phyloP scores from a whole-genome alignment of 2,797 vertebrate species.

The Tamandua tetradactyla region DNA sequence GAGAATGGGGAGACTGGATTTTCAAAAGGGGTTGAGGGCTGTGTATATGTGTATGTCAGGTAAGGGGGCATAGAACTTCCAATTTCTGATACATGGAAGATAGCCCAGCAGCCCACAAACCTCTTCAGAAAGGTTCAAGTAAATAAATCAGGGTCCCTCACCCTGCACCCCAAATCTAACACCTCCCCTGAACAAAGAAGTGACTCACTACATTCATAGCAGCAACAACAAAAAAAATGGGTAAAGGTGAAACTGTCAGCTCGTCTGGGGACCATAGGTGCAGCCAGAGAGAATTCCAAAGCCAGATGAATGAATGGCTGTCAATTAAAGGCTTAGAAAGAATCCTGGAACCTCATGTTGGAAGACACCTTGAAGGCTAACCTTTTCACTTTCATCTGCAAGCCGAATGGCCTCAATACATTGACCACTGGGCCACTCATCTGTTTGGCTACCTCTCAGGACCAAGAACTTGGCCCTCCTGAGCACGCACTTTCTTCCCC shows the following conservation, averaged over 20 bases:
- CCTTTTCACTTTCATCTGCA: not conserved
- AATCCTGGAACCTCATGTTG: not conserved
- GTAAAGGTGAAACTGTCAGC: accelerated
- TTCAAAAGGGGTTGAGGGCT: too few species aligned
- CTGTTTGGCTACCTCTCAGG: not conserved
- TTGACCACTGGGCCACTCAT: not conserved
- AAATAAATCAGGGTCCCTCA: not conserved
- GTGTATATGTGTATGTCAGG: not conserved
- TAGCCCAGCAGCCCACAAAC: too few species aligned
- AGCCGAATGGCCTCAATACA: not conserved
- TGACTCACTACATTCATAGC: not conserved
- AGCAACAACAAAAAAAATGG: not conserved
- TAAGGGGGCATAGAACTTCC: not conserved
- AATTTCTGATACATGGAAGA: not conserved
- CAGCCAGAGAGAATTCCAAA: not conserved
- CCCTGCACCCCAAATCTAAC: not conserved
- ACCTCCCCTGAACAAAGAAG: not conserved
- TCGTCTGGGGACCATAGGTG: not conserved
- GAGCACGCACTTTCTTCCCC: not conserved
- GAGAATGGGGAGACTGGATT: not conserved
- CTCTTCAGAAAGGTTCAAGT: too few species aligned
- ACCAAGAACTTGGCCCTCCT: not conserved
- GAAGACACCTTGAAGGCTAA: not conserved
- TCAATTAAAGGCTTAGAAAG: accelerated
- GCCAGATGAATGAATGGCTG: not conserved